Percentiles rank a stretch among this genome's conserved stretches.
Conservation (phyloP, 53 echinoderm and acorn worm genomes). For the Glandiceps talaboti region DNA sequence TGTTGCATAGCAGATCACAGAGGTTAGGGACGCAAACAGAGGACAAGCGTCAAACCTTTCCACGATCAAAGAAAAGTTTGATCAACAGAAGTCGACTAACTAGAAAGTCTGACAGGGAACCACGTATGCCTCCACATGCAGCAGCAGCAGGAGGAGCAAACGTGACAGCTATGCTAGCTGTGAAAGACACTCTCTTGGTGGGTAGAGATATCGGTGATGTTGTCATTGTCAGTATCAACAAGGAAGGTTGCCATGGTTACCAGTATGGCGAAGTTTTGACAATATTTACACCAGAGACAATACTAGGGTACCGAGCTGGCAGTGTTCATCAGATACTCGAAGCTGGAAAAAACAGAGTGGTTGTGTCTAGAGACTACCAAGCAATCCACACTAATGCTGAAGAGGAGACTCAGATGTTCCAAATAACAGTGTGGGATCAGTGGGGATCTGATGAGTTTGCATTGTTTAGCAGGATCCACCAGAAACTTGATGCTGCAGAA, state of each 20-base stretch:
- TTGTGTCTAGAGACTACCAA: constrained; percentile 10
- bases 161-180: constrained; percentile 9
- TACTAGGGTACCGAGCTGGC: background rate
- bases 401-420: constrained; percentile 1
- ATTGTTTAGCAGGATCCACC: constrained; percentile 13
- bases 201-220: constrained; percentile 23
- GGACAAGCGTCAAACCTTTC: no score
- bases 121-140: background rate
- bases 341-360: constrained; percentile 23
- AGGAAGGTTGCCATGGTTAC: background rate
- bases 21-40: no score
- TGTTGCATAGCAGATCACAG: no score
- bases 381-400: background rate
- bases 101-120: no score
- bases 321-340: constrained; percentile 5
- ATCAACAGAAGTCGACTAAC: no score
- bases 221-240: constrained; percentile 7
- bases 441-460: constrained; percentile 26
- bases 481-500: constrained; percentile 9
- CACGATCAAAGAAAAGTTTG: no score
- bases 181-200: constrained; percentile 41
- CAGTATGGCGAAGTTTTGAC: constrained; percentile 24
- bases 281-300: background rate
- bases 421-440: constrained; percentile 27
- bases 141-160: background rate